phyloP scores from a whole-genome alignment of 2,113 vertebrate species.

The Psittacus erithacus region DNA sequence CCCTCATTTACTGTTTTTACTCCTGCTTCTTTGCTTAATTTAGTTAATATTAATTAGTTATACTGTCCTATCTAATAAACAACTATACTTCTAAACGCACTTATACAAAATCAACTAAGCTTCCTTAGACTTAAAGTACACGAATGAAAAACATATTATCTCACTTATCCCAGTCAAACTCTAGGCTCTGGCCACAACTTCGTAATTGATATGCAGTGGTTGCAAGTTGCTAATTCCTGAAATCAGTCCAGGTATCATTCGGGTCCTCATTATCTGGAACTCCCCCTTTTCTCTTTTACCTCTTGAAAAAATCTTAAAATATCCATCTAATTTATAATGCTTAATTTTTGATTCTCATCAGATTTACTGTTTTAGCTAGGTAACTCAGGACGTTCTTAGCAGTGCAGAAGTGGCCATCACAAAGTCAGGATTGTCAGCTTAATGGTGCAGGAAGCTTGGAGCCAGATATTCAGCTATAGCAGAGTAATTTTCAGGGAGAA shows the following conservation, averaged over 20 bases:
- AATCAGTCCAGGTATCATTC: neutral
- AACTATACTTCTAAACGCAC: neutral
- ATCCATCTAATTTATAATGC: neutral
- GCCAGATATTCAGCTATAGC: neutral
- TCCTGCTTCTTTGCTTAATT: neutral
- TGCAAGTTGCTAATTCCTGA: neutral
- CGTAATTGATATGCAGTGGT: neutral
- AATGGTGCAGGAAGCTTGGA: rapidly evolving
- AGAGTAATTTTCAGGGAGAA: neutral
- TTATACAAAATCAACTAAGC: neutral
- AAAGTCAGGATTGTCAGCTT: neutral
- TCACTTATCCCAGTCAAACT: neutral
- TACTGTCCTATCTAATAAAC: neutral
- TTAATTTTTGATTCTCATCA: neutral
- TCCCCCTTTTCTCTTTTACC: neutral
- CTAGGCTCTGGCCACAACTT: neutral
- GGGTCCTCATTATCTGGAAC: neutral
- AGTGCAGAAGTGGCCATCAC: neutral
- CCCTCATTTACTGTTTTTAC: neutral
- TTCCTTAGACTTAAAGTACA: neutral
- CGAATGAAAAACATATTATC: neutral
- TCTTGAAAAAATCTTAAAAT: neutral
- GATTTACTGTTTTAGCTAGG: neutral
- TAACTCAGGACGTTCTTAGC: neutral
- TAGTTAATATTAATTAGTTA: neutral